phyloP scores from a whole-genome alignment of 2,888 invertebrate genomes.

The Tetanocera ferruginea region DNA sequence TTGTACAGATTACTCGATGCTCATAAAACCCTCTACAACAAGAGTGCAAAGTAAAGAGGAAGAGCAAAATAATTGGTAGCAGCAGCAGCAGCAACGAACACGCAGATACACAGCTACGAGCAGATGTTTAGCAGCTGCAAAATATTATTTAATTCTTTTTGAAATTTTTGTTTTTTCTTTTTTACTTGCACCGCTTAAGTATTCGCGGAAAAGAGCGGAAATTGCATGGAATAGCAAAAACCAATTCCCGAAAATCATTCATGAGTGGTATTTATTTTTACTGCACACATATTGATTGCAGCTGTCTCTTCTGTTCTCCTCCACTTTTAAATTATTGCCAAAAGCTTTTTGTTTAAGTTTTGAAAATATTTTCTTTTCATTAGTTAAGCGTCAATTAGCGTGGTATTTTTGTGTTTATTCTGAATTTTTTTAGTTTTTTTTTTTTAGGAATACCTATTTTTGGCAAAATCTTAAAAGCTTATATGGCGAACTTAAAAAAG shows the following conservation, averaged over 20 bases:
- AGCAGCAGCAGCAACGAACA: slow-evolving; percentile 18
- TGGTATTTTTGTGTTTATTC: too few relatives aligned
- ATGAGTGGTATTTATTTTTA: not conserved
- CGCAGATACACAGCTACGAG: slow-evolving; percentile 1
- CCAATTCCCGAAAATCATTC: not conserved
- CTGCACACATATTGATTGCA: slow-evolving; percentile 8
- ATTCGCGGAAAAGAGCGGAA: slow-evolving; percentile 4
- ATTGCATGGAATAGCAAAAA: not conserved
- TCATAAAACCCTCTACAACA: not conserved
- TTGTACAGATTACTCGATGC: not conserved
- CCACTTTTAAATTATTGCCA: not conserved
- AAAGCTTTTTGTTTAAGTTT: too few relatives aligned
- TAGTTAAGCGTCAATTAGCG: too few relatives aligned
- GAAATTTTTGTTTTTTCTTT: not conserved
- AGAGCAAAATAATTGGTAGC: slow-evolving; percentile 32
- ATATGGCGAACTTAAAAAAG: too few relatives aligned
- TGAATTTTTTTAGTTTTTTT: too few relatives aligned
- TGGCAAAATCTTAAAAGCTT: too few relatives aligned
- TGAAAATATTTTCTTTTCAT: too few relatives aligned
- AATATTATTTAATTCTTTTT: slow-evolving; percentile 31
- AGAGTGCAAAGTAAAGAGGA: not conserved
- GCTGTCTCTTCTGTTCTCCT: not conserved
- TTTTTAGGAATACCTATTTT: too few relatives aligned
- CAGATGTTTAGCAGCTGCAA: slow-evolving; percentile 48
- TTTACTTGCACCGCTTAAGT: not conserved